Percentiles rank a stretch among this genome's conserved stretches.
phyloP scores from a whole-genome alignment of 2,113 vertebrate genomes.

The Odocoileus hemionus region DNA sequence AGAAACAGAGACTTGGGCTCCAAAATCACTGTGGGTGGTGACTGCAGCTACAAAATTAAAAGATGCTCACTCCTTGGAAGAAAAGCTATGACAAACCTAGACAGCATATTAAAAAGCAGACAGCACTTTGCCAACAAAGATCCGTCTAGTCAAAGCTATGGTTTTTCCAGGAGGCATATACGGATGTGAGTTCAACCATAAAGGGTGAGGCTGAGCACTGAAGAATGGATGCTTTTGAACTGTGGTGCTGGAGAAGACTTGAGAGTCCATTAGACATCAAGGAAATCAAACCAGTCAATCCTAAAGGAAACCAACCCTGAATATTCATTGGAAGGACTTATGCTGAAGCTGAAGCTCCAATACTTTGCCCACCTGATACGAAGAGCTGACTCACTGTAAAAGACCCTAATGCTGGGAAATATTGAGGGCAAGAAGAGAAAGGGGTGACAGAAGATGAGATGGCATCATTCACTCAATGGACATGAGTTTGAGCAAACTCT shows the following conservation, averaged over 20 bases:
- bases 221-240: neutral
- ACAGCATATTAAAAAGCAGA: neutral
- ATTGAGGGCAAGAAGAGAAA: neutral
- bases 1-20: neutral
- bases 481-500: neutral
- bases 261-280: neutral
- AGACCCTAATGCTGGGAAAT: neutral
- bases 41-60: neutral
- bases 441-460: neutral
- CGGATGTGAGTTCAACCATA: neutral
- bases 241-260: neutral
- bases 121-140: neutral
- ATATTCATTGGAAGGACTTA: neutral
- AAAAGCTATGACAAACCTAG: neutral
- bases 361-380: neutral
- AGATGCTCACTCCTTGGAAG: neutral
- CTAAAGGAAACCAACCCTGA: neutral
- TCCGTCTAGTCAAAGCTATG: neutral
- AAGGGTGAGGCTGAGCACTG: neutral
- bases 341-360: neutral
- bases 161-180: neutral
- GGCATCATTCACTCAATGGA: neutral
- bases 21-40: neutral
- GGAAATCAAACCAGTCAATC: neutral
- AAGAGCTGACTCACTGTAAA: neutral